These are phyloP conservation scores for Macaria notata DNA, from an alignment of 2,888 invertebrate genomes.

Conservation along the genomic window DNA sequence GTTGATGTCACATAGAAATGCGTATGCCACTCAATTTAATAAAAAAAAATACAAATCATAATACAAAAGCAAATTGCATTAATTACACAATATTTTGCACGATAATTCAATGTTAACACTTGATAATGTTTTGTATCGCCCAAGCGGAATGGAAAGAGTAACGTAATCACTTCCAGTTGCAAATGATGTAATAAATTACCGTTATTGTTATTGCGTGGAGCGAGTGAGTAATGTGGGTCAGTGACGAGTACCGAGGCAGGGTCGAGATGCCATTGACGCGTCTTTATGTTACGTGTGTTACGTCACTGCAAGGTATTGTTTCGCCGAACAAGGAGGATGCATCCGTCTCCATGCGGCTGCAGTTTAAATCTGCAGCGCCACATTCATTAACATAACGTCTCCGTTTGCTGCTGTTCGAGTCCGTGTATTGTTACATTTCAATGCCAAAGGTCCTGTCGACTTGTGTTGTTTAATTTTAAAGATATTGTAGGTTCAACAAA, in stretches of 20 bases:
- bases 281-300: conserved; percentile 41
- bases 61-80: no score
- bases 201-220: conserved; percentile 69
- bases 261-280: conserved; percentile 78
- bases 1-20: no score
- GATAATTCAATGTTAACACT: conserved; percentile 7
- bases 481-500: no score
- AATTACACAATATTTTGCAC: no score
- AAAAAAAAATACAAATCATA: no score
- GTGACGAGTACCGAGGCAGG: conserved; percentile 76
- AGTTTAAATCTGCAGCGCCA: conserved; percentile 13
- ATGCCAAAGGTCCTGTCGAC: neutral
- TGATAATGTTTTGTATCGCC: conserved; percentile 34
- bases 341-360: conserved; percentile 21
- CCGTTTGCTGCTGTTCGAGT: neutral
- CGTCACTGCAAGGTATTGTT: conserved; percentile 69
- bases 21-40: no score
- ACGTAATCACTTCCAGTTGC: conserved; percentile 52
- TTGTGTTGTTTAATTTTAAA: no score
- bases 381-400: conserved; percentile 12
- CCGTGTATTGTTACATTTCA: neutral
- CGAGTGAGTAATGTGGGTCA: conserved; percentile 76
- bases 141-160: conserved; percentile 41
- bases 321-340: conserved; percentile 55
- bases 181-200: conserved; percentile 64